A percentile compares a stretch with the other conserved stretches of the same genome.
Conservation (phyloP, 2,888 invertebrate genomes). For the Listrodromus nycthemerus region DNA sequence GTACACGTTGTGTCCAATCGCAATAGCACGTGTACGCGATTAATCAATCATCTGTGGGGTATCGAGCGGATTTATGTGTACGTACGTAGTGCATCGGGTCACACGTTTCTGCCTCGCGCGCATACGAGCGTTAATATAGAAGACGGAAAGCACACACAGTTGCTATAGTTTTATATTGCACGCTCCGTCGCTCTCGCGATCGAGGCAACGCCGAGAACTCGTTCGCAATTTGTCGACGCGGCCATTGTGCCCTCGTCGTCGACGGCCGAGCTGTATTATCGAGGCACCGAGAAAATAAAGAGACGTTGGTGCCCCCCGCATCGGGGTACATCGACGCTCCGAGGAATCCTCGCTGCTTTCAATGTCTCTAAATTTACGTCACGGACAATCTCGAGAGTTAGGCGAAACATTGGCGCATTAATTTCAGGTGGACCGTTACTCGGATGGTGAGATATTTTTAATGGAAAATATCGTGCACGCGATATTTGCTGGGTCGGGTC, state of each 20-base stretch:
- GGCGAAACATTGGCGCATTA: background rate
- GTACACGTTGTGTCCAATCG: conserved; percentile 26
- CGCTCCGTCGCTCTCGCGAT: conserved; percentile 40
- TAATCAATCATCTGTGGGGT: conserved; percentile 68
- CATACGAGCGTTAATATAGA: conserved; percentile 1
- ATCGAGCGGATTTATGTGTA: conserved; percentile 28
- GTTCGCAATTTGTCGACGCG: conserved; percentile 62
- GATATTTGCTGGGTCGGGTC: background rate
- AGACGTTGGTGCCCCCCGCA: background rate
- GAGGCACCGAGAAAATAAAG: conserved; percentile 36
- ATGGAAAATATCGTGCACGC: too few relatives aligned
- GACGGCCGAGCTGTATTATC: conserved; percentile 24
- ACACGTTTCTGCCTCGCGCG: background rate
- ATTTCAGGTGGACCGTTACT: background rate
- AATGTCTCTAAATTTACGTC: conserved; percentile 45
- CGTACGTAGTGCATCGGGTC: conserved; percentile 32
- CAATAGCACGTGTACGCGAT: conserved; percentile 65
- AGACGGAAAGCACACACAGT: conserved; percentile 5
- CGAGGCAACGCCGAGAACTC: conserved; percentile 57
- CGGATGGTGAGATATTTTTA: conserved; percentile 23
- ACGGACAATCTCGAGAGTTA: conserved; percentile 5
- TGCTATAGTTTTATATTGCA: conserved; percentile 11
- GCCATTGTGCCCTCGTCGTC: conserved; percentile 54
- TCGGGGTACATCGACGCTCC: background rate
- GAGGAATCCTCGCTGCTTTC: conserved; percentile 45